Base-by-base conservation (phyloP, 2,113 vertebrate genomes). In the Ardeotis arabs region DNA sequence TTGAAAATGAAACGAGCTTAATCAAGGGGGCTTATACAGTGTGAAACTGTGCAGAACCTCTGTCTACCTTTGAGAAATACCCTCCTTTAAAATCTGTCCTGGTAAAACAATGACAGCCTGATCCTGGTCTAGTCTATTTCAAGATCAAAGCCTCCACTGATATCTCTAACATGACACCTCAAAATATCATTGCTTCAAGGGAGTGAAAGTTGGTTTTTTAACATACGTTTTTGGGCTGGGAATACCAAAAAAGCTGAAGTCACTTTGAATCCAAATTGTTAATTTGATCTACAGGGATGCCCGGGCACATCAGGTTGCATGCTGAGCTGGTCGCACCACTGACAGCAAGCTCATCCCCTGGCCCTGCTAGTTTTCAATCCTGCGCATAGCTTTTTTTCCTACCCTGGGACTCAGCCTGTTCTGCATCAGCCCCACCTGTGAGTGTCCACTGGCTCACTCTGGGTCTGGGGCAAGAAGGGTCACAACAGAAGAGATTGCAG, bases 1-100 rank as follows among this genome's bases (percentile, higher is more conserved):
- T 93, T 95, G 63, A 95, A 96, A 97, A 94, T 94, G 90, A 95
- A 97, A 96, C 89, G 72, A 62, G 66, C 94, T 94, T 97, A 90
- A 97, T 97, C 83, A 94, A 90, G 89, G 44, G 31, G 63, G 9
- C 8, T 95, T 90, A 39, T 66, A 41, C 12, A 50, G 33, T 39
- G 81, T 12, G 33, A 93, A 89, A 68, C 60, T 90, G 53, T 70
- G 58, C 18, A 59, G 67, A 84, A 68, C 16, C 24, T 87, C 69
- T 37, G 27, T 16, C 35, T 92, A 41, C 58, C 53, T 87, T 87
- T 50, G 60, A 87, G 49, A 92, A 76, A 67, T 12, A 23, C 2
- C 7, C 11, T 78, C 49, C 33, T 93, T 83, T 94, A 91, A 64
- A 93, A 89, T 58, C 20, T 89, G 6, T 56, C 18, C 55, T 52